Evolutionary conservation across 2,113 vertebrate genomes (phyloP).

Genomic region (Hirundichthys speculiger): DNA sequence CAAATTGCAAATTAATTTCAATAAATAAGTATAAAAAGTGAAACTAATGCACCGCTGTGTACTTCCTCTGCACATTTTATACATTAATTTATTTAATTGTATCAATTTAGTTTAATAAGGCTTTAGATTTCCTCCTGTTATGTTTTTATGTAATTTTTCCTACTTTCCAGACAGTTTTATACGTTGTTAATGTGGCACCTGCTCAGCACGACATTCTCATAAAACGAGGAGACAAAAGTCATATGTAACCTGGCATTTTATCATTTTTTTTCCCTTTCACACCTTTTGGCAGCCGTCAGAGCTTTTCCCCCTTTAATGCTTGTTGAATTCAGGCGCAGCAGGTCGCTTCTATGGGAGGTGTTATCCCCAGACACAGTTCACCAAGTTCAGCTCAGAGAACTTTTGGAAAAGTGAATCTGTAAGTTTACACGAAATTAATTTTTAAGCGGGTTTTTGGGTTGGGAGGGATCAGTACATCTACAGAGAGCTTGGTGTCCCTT

Average conservation of each 20-base stretch:
- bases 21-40: background rate
- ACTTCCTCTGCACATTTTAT: too few relatives aligned
- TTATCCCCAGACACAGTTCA: conserved; percentile 14
- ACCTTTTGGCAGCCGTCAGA: conserved; percentile 4
- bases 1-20: background rate
- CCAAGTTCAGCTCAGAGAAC: conserved; percentile 7
- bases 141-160: too few relatives aligned
- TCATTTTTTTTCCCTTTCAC: background rate
- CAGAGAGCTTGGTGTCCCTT: background rate
- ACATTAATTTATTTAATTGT: too few relatives aligned
- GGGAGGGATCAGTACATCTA: background rate
- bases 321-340: background rate
- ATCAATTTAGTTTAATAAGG: too few relatives aligned
- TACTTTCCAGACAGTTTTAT: background rate
- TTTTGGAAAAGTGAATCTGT: background rate
- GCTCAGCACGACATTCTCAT: background rate
- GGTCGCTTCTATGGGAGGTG: background rate
- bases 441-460: background rate
- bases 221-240: background rate
- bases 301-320: conserved; percentile 7
- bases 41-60: too few relatives aligned
- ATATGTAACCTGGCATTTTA: background rate
- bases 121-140: too few relatives aligned
- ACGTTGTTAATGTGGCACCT: background rate
- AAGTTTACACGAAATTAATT: background rate